Conservation (phyloP, 2,113 vertebrate genomes). For the Channa argus region DNA sequence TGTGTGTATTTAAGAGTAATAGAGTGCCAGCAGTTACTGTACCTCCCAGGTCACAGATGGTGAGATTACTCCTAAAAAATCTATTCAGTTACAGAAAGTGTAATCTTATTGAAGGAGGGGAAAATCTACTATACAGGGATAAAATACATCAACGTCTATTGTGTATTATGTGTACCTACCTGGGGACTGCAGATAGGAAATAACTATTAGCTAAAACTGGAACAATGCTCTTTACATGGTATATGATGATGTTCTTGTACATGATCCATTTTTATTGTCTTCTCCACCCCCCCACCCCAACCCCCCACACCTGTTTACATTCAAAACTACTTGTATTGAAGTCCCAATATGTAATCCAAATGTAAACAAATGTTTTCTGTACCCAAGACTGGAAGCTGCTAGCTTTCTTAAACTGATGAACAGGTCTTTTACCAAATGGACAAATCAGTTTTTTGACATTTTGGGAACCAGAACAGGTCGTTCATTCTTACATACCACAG, state of each 20-base stretch:
- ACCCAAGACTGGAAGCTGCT: not conserved
- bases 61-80: slow-evolving; percentile 28
- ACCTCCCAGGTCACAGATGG: slow-evolving; percentile 33
- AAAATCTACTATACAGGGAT: not conserved
- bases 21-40: slow-evolving; percentile 37
- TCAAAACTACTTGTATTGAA: slow-evolving; percentile 12
- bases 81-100: slow-evolving; percentile 12
- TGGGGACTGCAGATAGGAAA: too few species aligned
- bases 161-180: too few species aligned
- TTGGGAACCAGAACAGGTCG: too few species aligned
- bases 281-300: too few species aligned
- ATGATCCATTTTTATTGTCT: too few species aligned
- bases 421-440: slow-evolving; percentile 2
- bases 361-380: slow-evolving; percentile 1
- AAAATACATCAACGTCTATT: slow-evolving; percentile 13
- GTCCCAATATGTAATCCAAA: slow-evolving; percentile 1
- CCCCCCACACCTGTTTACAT: too few species aligned
- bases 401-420: not conserved
- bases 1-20: slow-evolving; percentile 27
- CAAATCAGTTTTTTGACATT: not conserved
- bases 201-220: too few species aligned
- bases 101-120: slow-evolving; percentile 6
- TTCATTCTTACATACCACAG: too few species aligned
- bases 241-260: not conserved
- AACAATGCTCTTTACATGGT: too few species aligned